Conservation (phyloP, 2,888 invertebrate species). For the Spodoptera littoralis region DNA sequence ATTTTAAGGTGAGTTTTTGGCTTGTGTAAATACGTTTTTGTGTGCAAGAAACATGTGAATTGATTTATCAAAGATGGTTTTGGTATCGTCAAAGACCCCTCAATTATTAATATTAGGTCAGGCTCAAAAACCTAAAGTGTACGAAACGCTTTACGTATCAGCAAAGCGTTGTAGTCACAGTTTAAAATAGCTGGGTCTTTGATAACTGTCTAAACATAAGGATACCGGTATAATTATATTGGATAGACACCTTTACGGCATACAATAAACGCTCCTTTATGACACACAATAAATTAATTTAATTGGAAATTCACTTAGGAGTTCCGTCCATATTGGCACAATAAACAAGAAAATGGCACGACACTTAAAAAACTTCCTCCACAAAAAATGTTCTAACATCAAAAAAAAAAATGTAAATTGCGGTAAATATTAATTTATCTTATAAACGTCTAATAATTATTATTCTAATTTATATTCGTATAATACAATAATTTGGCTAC, state of each 20-base stretch:
- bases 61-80: slow-evolving; percentile 3
- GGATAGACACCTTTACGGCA: too few species aligned
- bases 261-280: too few species aligned
- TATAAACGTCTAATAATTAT: slow-evolving; percentile 58
- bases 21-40: slow-evolving; percentile 19
- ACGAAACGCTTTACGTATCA: neutral
- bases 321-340: too few species aligned
- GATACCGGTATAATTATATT: too few species aligned
- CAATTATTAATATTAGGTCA: neutral
- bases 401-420: slow-evolving; percentile 16
- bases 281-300: too few species aligned
- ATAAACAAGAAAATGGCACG: too few species aligned
- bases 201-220: neutral
- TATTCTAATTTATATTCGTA: slow-evolving; percentile 61
- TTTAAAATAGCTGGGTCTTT: slow-evolving; percentile 1
- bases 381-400: neutral
- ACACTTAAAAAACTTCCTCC: neutral
- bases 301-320: too few species aligned
- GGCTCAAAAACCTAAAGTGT: neutral
- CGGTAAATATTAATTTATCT: slow-evolving; percentile 43
- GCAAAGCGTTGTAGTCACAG: neutral
- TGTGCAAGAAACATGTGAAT: slow-evolving; percentile 35
- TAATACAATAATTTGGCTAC: slow-evolving; percentile 73
- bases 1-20: slow-evolving; percentile 15
- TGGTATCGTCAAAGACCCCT: neutral